Conservation (phyloP, 1,140 invertebrate genomes). For the Platorchestia sp. region DNA sequence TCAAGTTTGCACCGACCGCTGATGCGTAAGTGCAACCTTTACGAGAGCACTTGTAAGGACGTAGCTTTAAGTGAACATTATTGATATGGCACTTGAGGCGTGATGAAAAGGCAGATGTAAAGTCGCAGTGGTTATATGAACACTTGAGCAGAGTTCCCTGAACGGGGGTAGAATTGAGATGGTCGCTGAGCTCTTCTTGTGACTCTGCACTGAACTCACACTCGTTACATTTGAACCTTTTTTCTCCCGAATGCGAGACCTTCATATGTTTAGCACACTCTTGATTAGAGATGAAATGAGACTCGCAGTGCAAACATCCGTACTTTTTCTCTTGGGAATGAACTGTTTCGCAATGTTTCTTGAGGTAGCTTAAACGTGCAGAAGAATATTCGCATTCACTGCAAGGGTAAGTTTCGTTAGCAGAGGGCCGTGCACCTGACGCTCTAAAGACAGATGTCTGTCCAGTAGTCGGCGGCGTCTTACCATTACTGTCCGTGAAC, state of each 20-base stretch:
- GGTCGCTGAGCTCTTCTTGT: slow-evolving; percentile 35
- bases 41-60: slow-evolving; percentile 11
- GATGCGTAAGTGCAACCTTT: neutral
- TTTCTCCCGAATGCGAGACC: neutral
- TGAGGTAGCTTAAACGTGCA: slow-evolving; percentile 39
- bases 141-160: slow-evolving; percentile 13
- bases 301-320: neutral
- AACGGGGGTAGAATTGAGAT: slow-evolving; percentile 26
- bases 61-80: neutral
- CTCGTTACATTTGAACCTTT: neutral
- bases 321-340: neutral
- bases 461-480: neutral
- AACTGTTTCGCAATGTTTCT: slow-evolving; percentile 3
- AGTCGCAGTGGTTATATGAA: slow-evolving; percentile 31
- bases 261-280: neutral
- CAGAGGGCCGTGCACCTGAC: neutral
- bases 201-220: slow-evolving; percentile 30
- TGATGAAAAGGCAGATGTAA: slow-evolving; percentile 13
- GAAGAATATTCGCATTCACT: slow-evolving; percentile 29
- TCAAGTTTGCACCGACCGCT: slow-evolving; percentile 20
- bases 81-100: slow-evolving; percentile 48
- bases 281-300: neutral
- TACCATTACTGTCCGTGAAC: neutral
- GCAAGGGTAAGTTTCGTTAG: slow-evolving; percentile 27
- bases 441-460: neutral